Percentiles rank a stretch among this genome's conserved stretches.
Evolutionary conservation across 2,113 vertebrate genomes (phyloP).

Genomic region (Tylochromis polylepis): DNA sequence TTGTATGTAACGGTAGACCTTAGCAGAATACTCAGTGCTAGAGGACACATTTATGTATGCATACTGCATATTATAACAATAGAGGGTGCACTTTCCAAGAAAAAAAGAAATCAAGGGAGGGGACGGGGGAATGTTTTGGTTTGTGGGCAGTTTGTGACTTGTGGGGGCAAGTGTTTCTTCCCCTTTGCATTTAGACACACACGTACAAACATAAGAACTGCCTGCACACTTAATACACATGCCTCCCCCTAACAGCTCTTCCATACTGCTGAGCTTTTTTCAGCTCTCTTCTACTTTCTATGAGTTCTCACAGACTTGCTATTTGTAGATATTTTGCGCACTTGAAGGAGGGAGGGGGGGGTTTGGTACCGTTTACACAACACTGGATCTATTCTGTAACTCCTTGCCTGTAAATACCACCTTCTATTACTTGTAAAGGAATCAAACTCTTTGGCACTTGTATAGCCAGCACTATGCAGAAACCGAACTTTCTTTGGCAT

Average conservation of each 20-base stretch:
- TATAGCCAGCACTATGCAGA: constrained; percentile 82
- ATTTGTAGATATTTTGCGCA: constrained; percentile 67
- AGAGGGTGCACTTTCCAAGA: not conserved
- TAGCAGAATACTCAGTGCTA: constrained; percentile 22
- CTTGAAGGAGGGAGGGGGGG: constrained; percentile 10
- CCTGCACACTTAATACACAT: not conserved
- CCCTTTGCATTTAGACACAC: not conserved
- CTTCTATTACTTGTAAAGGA: constrained; percentile 64
- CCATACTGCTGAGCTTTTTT: constrained; percentile 44
- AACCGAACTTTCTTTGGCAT: constrained; percentile 74
- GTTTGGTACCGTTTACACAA: constrained; percentile 53
- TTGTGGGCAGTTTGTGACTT: not conserved
- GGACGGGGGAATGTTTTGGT: not conserved
- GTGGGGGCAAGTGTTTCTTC: not conserved
- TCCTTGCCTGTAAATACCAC: constrained; percentile 68
- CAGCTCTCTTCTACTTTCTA: constrained; percentile 50
- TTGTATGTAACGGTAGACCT: constrained; percentile 17
- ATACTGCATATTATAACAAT: constrained; percentile 28
- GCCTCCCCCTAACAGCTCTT: constrained; percentile 25
- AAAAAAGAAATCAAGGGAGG: not conserved
- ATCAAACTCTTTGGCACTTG: constrained; percentile 65
- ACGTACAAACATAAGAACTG: not conserved
- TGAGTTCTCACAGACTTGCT: constrained; percentile 25
- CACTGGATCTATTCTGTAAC: constrained; percentile 57
- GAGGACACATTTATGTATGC: constrained; percentile 31